Evolutionary conservation across 2,797 vertebrate species (phyloP).

Genomic region (Melanotaenia maccullochi): DNA sequence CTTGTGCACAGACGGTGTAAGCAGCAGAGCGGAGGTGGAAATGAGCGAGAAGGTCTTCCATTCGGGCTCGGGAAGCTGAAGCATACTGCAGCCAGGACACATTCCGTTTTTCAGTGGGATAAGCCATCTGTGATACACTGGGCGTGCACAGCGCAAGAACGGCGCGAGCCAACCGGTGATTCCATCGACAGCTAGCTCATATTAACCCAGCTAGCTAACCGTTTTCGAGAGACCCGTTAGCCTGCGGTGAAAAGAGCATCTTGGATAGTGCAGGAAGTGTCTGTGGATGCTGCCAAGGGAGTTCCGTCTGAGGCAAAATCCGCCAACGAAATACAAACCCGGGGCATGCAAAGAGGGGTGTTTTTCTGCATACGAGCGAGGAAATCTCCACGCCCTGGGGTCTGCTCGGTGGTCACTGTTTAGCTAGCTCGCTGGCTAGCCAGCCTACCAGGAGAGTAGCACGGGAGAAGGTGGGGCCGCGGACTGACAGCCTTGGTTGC

Average conservation of each 20-base stretch:
- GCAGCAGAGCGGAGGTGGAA: conserved; percentile 38
- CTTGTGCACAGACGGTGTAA: conserved; percentile 17
- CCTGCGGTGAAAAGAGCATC: conserved; percentile 63
- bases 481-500: conserved; percentile 61
- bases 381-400: conserved; percentile 71
- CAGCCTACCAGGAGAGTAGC: conserved; percentile 47
- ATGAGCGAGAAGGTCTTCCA: conserved; percentile 50
- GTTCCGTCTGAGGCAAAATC: conserved; percentile 11
- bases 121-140: conserved; percentile 65
- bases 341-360: conserved; percentile 59
- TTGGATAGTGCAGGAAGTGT: conserved; percentile 24
- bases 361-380: conserved; percentile 65
- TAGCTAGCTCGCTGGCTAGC: conserved; percentile 71
- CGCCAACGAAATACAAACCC: conserved; percentile 29
- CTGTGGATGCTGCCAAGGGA: conserved; percentile 45
- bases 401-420: conserved; percentile 54
- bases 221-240: conserved; percentile 56
- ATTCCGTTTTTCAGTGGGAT: conserved; percentile 51
- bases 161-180: conserved; percentile 63
- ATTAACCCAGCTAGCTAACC: conserved; percentile 51
- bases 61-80: conserved; percentile 68
- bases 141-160: conserved; percentile 70
- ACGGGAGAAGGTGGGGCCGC: conserved; percentile 83
- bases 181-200: conserved; percentile 57
- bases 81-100: conserved; percentile 50